Percentiles rank a stretch among this genome's conserved stretches.
phyloP scores from a whole-genome alignment of 2,797 vertebrate species.

The Typhlichthys eigenmanni region DNA sequence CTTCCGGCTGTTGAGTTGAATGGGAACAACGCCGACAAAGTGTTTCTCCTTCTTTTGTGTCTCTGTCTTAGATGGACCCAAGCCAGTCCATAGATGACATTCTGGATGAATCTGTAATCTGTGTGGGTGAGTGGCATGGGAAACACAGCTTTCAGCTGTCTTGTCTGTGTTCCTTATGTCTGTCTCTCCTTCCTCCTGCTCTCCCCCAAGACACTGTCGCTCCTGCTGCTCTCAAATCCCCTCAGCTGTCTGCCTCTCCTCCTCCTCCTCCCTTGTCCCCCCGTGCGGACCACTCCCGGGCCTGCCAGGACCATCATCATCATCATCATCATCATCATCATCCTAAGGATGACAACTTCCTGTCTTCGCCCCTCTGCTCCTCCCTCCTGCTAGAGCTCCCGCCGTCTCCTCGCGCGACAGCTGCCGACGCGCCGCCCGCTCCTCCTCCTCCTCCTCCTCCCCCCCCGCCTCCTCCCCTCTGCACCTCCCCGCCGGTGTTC shows the following conservation, averaged over 20 bases:
- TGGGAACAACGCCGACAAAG: conserved; percentile 6
- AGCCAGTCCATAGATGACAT: conserved; percentile 87
- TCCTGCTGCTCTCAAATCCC: conserved; percentile 62
- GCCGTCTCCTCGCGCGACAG: conserved; percentile 72
- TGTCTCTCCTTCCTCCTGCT: conserved; percentile 28
- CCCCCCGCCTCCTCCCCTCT: conserved; percentile 63
- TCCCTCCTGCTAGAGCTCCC: conserved; percentile 81
- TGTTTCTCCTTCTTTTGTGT: conserved; percentile 19
- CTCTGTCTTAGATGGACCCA: conserved; percentile 81
- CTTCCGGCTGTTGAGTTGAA: conserved; percentile 3
- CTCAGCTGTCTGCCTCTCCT: conserved; percentile 31
- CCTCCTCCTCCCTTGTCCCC: conserved; percentile 35
- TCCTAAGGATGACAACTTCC: conserved; percentile 71
- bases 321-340: neutral
- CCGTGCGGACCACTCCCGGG: conserved; percentile 52
- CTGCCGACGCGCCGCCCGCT: conserved; percentile 65
- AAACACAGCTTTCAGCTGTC: conserved; percentile 5
- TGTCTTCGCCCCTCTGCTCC: conserved; percentile 81
- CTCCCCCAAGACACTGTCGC: conserved; percentile 57
- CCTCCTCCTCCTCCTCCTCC: conserved; percentile 65
- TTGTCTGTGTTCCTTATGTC: neutral
- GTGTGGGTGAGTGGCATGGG: conserved; percentile 65
- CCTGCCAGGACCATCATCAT: conserved; percentile 39
- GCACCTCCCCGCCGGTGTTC: conserved; percentile 75
- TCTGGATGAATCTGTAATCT: conserved; percentile 79